Evolutionary conservation across 2,113 vertebrate genomes (phyloP), one percentile per base, ranked within the genome.

Genomic region (Apteryx owenii): DNA sequence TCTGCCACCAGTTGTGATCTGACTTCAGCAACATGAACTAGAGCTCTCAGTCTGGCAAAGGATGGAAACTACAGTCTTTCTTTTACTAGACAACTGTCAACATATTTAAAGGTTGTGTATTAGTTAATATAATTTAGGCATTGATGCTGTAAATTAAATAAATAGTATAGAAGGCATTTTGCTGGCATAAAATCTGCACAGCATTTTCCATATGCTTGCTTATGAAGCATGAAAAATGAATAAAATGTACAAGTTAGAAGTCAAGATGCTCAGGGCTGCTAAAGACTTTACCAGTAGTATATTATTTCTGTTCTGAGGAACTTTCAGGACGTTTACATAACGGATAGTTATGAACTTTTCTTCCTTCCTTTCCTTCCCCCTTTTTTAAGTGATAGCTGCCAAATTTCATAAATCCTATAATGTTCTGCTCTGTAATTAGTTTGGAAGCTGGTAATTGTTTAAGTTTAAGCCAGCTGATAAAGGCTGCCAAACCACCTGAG

Each of bases 401-500:
- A 98, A 98, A 96, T 97, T 98, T 97, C 94, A 88, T 94, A 95
- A 96, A 93, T 96, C 93, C 95, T 97, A 79, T 97, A 96, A 97
- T 97, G 80, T 95, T 98, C 95, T 96, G 44, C 42, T 56, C 92
- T 89, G 81, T 98, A 98, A 98, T 98, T 98, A 98, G 90, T 98
- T 96, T 97, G 91, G 96, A 98, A 98, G 96, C 66, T 85, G 95
- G 70, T 97, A 97, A 98, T 98, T 98, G 96, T 98, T 98, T 96
- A 98, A 97, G 87, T 96, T 96, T 97, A 97, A 98, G 93, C 96
- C 95, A 98, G 88, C 84, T 97, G 94, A 96, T 96, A 97, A 95
- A 98, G 75, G 76, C 97, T 98, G 97, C 97, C 97, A 98, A 98
- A 91, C 87, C 96, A 95, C 97, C 97, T 98, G 97, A 98, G 95